Evolutionary conservation across 2,113 vertebrate species (phyloP).

Genomic region (Cyanoramphus novaezelandiae): DNA sequence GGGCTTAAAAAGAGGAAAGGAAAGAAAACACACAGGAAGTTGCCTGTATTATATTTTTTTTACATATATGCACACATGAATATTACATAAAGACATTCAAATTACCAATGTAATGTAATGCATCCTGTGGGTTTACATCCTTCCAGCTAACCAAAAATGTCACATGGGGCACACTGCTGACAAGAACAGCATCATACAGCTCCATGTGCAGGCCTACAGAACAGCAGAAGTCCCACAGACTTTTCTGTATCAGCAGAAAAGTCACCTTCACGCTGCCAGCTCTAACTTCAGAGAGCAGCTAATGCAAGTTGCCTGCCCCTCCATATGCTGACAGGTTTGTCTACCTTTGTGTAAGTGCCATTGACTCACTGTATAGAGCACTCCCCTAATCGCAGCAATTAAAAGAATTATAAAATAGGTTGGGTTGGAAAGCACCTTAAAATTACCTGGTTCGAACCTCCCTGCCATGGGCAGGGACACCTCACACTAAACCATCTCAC

Average conservation of each 20-base stretch:
- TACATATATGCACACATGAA: accelerated
- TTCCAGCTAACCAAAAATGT: neutral
- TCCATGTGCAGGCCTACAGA: neutral
- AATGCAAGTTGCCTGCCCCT: neutral
- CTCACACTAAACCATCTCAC: too few species aligned
- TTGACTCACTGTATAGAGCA: neutral
- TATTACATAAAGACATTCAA: neutral
- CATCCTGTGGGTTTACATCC: neutral
- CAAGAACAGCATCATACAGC: neutral
- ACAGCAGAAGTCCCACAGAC: neutral
- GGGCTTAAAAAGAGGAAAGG: neutral
- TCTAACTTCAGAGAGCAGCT: neutral
- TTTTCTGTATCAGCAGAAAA: neutral
- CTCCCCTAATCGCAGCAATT: neutral
- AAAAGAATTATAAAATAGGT: neutral
- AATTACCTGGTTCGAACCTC: neutral
- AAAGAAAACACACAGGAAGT: neutral
- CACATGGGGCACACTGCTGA: neutral
- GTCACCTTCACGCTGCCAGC: neutral
- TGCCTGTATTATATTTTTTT: neutral
- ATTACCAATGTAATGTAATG: neutral
- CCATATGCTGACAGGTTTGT: neutral
- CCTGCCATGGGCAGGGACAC: neutral
- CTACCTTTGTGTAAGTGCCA: neutral
- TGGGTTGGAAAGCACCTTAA: neutral